Conservation (phyloP, 1,140 invertebrate species). For the Cherax quadricarinatus region DNA sequence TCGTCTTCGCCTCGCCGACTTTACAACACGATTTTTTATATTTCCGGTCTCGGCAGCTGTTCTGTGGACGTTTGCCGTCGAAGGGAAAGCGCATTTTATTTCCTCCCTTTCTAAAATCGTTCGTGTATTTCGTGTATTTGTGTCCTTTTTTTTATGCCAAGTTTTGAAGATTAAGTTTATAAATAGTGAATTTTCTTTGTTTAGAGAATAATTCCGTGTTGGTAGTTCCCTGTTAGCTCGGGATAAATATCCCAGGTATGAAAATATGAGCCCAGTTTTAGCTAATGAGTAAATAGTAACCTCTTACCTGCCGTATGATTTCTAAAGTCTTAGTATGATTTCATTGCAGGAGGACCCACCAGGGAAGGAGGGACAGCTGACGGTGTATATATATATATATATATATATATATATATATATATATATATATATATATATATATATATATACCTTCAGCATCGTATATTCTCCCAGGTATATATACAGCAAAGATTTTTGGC, state of each 20-base stretch:
- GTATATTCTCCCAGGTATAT: neutral
- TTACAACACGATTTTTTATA: constrained; percentile 4
- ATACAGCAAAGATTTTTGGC: neutral
- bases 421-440: too few relatives aligned
- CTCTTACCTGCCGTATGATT: constrained; percentile 6
- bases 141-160: constrained; percentile 1
- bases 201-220: constrained; percentile 38
- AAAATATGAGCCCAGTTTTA: constrained; percentile 46
- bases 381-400: too few relatives aligned
- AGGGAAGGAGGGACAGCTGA: too few relatives aligned
- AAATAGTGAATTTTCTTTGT: constrained; percentile 37
- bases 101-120: neutral
- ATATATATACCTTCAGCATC: too few relatives aligned
- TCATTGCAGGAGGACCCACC: too few relatives aligned
- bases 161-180: constrained; percentile 48
- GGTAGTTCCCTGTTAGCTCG: neutral
- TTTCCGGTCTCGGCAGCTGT: neutral
- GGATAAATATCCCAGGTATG: constrained; percentile 40
- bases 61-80: neutral
- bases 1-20: neutral
- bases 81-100: neutral
- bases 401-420: neutral
- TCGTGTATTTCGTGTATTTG: constrained; percentile 26
- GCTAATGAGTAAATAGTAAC: constrained; percentile 47
- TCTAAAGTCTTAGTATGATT: neutral